Conservation (phyloP, 2,113 vertebrate species). For the Istiophorus platypterus region DNA sequence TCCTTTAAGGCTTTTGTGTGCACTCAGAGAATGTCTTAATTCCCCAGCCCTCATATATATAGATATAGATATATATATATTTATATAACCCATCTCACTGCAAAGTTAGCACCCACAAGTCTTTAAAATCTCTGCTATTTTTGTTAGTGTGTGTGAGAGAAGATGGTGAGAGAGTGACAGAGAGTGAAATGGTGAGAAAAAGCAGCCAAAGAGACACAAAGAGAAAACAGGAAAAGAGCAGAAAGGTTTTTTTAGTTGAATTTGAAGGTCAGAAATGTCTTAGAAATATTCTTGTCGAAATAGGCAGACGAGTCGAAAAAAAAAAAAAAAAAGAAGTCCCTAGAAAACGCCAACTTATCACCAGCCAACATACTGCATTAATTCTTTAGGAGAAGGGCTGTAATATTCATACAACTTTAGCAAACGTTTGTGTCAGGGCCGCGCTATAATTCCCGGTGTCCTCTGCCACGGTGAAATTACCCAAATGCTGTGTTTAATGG, state of each 20-base stretch:
- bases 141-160: not conserved
- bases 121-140: conserved; percentile 41
- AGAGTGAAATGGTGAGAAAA: conserved; percentile 12
- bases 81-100: conserved; percentile 7
- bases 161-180: not conserved
- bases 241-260: conserved; percentile 27
- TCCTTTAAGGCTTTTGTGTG: conserved; percentile 28
- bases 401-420: conserved; percentile 69
- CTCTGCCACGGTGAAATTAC: conserved; percentile 76
- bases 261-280: conserved; percentile 63
- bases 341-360: conserved; percentile 61
- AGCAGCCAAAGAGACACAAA: conserved; percentile 4
- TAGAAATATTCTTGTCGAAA: conserved; percentile 51
- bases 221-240: conserved; percentile 8
- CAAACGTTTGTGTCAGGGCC: conserved; percentile 37
- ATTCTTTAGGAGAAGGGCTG: conserved; percentile 53
- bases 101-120: conserved; percentile 28
- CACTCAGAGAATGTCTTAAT: conserved; percentile 41
- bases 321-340: no score
- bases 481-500: conserved; percentile 72
- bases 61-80: conserved; percentile 4
- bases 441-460: conserved; percentile 65
- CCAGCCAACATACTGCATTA: conserved; percentile 59
- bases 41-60: conserved; percentile 18
- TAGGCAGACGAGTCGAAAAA: conserved; percentile 26